Conservation (phyloP, 2,797 vertebrate genomes). For the Poecilia velifera region DNA sequence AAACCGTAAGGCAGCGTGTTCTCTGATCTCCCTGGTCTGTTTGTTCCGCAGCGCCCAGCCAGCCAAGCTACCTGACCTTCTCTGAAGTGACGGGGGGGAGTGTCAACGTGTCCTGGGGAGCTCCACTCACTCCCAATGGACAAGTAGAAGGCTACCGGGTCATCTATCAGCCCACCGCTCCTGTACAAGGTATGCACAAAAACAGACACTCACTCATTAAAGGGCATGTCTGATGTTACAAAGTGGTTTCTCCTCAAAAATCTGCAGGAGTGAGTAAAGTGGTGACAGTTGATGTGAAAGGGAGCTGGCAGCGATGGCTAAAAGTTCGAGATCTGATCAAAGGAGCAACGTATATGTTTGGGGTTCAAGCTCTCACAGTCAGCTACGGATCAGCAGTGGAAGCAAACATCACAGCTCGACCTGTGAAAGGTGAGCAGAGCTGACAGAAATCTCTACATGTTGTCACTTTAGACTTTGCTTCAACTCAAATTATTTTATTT, state of each 20-base stretch:
- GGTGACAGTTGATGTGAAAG: conserved; percentile 93
- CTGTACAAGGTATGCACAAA: conserved; percentile 85
- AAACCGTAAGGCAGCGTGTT: background rate
- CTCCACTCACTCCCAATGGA: conserved; percentile 88
- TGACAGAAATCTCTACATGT: background rate
- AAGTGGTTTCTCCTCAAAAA: background rate
- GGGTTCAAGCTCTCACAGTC: conserved; percentile 91
- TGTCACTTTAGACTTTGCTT: background rate
- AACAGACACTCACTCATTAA: background rate
- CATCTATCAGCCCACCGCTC: conserved; percentile 89
- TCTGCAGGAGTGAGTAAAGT: conserved; percentile 91
- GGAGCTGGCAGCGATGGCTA: conserved; percentile 93
- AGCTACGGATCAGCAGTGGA: conserved; percentile 87
- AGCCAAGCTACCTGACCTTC: conserved; percentile 90
- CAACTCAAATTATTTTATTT: background rate
- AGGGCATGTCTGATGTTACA: conserved; percentile 2
- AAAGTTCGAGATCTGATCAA: conserved; percentile 92
- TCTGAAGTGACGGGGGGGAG: conserved; percentile 92
- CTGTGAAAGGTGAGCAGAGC: conserved; percentile 84
- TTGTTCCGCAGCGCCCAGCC: conserved; percentile 84
- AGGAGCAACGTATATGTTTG: conserved; percentile 89
- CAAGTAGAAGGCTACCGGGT: conserved; percentile 94
- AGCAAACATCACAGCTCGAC: conserved; percentile 91
- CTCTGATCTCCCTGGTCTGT: conserved; percentile 1
- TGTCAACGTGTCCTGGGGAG: conserved; percentile 94